Base-by-base conservation (phyloP, 2,797 vertebrate genomes). In the Neosilurus mollespiculum region DNA sequence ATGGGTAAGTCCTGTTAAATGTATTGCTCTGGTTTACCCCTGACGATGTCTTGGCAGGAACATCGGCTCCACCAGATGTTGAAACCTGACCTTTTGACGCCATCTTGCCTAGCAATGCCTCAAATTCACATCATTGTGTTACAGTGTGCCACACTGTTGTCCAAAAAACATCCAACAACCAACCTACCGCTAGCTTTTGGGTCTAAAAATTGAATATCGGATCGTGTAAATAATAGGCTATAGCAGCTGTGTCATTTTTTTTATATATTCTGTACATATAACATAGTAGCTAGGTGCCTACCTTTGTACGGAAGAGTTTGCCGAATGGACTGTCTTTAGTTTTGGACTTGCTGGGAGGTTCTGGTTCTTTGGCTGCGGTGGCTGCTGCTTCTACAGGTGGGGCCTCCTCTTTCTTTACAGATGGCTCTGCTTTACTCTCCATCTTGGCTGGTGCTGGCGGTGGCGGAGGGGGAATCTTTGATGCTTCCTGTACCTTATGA, bases 281-380 rank as follows among this genome's bases (percentile, higher is more conserved):
- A 3, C 6, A 18, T 56, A 43, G 12, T 11, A 64, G 34, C 49
- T 67, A 16, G 8, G 12, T 51, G 12, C 82, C 90, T 91, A 98
- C 97, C 97, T 99, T 98, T 88, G 93, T 89, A 87, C 94, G 96
- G 92, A 99, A 98, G 87, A 99, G 89, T 90, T 93, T 97, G 87
- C 95, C 93, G 90, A 98, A 94, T 56, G 95, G 89, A 78, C 91
- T 72, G 84, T 87, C 93, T 91, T 91, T 94, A 81, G 92, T 86
- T 90, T 93, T 94, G 76, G 87, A 89, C 87, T 94, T 94, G 11
- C 88, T 83, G 59, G 89, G 89, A 67, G 89, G 88, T 84, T 93
- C 94, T 43, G 91, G 84, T 90, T 96, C 92, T 49, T 89, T 87
- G 56, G 59, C 20, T 22, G 70, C 59, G 14, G 81, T 82, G 61